A percentile compares a stretch with the other conserved stretches of the same genome.
phyloP scores from a whole-genome alignment of 2,888 invertebrate species.

The Syrphus vitripennis region DNA sequence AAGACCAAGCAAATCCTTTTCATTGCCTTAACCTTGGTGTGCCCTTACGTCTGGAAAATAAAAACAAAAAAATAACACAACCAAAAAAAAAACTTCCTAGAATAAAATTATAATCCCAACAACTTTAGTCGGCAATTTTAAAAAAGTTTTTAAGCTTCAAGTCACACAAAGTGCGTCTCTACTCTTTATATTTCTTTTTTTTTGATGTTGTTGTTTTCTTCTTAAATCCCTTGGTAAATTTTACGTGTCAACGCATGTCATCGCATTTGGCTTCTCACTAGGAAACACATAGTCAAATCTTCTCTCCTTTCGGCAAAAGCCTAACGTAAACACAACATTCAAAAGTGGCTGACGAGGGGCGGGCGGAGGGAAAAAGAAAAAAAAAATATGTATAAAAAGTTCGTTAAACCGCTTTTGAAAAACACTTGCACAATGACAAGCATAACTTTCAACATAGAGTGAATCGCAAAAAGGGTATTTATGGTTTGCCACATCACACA shows the following conservation, averaged over 20 bases:
- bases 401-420: constrained; percentile 47
- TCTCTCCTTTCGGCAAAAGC: constrained; percentile 21
- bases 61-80: background rate
- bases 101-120: constrained; percentile 38
- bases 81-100: constrained; percentile 9
- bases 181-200: constrained; percentile 1
- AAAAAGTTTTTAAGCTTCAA: constrained; percentile 56
- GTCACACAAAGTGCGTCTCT: constrained; percentile 60
- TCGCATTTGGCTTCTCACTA: constrained; percentile 57
- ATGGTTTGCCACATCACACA: background rate
- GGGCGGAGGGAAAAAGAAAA: background rate
- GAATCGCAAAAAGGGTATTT: constrained; percentile 26
- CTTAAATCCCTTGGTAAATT: constrained; percentile 56
- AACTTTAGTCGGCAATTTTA: constrained; percentile 24
- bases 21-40: constrained; percentile 46
- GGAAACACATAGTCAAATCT: background rate
- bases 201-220: background rate
- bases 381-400: constrained; percentile 4
- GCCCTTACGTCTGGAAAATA: constrained; percentile 28
- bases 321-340: constrained; percentile 11
- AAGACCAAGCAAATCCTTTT: constrained; percentile 38
- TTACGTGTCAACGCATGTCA: constrained; percentile 66
- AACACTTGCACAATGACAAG: constrained; percentile 53
- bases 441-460: constrained; percentile 44
- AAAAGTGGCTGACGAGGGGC: background rate